Base-by-base conservation (phyloP, 1,140 invertebrate genomes). In the Oppia nitens region DNA sequence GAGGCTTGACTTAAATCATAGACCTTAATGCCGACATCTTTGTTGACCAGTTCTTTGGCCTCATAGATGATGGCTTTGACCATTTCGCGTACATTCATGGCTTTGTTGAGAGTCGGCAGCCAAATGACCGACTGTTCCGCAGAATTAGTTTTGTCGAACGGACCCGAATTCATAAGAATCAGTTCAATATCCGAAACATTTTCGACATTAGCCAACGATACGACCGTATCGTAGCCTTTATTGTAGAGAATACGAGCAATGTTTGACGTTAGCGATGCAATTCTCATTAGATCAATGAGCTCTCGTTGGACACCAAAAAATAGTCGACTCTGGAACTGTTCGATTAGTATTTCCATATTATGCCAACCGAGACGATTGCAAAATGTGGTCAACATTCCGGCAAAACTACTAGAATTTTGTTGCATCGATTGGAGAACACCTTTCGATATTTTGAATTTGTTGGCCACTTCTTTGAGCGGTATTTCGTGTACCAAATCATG, bases 241-340 rank as follows among this genome's bases (percentile, higher is more conserved):
- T 90, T 81, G 68, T 82, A 92, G 6, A 98, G 72, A 28, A 81
- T 79, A 67, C 94, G 76, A 1, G 93, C 93, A 62, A 84, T 78
- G 59, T 83, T 76, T 1, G 85, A 87, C 72, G 88, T 92, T 32
- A 98, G 71, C 63, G 82, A 78, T 9, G 85, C 78, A 32, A 98
- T 72, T 61, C 84, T 78, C 72, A 98, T 83, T 40, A 98, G 75
- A 69, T 98, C 92, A 58, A 93, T 78, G 4, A 98, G 74, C 69
- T 98, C 93, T 51, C 83, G 77, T 65, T 89, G 84, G 28, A 97
- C 83, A 12, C 94, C 95, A 74, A 97, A 97, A 64, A 89, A 85
- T 24, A 98, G 75, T 20, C 95, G 80, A 64, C 85, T 81, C 76
- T 95, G 88, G 72, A 98, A 97, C 71, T 95, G 86, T 3, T 82